phyloP scores from a whole-genome alignment of 2,888 invertebrate genomes.

The Pantelozetes paolii region DNA sequence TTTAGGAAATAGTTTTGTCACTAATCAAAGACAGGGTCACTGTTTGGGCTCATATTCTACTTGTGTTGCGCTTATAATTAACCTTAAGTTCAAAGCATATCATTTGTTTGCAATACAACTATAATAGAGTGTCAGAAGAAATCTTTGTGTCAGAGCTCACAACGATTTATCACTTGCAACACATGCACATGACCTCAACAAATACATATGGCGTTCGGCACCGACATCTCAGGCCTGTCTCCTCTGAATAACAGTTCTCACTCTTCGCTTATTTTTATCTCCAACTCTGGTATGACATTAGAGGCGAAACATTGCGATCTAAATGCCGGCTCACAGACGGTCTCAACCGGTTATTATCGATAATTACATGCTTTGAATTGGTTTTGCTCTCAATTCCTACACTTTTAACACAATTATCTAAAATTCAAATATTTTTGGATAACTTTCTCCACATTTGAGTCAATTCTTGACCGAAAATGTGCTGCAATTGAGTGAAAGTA shows the following conservation, averaged over 20 bases:
- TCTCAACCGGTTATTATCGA: not conserved
- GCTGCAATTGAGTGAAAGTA: too few relatives aligned
- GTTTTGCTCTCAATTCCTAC: not conserved
- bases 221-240: not conserved
- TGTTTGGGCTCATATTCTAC: too few relatives aligned
- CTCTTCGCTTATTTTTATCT: not conserved
- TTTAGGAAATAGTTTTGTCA: too few relatives aligned
- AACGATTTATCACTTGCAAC: constrained; percentile 16
- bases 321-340: not conserved
- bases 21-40: too few relatives aligned
- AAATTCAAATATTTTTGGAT: too few relatives aligned
- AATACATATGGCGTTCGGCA: constrained; percentile 13
- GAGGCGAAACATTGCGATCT: not conserved
- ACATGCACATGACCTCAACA: constrained; percentile 30
- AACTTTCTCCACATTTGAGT: too few relatives aligned
- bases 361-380: not conserved
- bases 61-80: constrained; percentile 1
- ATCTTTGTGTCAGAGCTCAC: constrained; percentile 11
- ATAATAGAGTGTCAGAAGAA: not conserved
- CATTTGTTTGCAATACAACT: constrained; percentile 29
- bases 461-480: too few relatives aligned
- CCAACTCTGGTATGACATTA: not conserved
- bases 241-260: not conserved
- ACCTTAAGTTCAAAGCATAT: constrained; percentile 5
- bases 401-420: too few relatives aligned